Percentiles rank a stretch among this genome's conserved stretches.
Conservation (phyloP, 2,113 vertebrate genomes). For the Sebastes fasciatus region DNA sequence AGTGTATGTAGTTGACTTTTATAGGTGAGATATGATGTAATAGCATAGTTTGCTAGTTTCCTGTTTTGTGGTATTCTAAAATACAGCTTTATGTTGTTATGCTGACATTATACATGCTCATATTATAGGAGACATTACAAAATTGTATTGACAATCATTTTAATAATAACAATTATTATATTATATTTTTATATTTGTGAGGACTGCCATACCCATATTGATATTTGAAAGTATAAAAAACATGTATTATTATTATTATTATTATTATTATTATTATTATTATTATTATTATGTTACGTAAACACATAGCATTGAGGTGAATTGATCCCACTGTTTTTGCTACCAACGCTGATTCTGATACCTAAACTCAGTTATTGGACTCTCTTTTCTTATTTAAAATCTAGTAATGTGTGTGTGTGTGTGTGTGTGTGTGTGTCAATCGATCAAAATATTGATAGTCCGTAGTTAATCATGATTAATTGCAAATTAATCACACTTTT, state of each 20-base stretch:
- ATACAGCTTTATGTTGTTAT: background rate
- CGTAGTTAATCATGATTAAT: too few species aligned
- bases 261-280: too few species aligned
- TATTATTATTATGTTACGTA: too few species aligned
- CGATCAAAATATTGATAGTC: too few species aligned
- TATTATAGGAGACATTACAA: background rate
- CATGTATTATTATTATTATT: too few species aligned
- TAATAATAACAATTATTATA: background rate
- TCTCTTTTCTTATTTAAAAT: too few species aligned
- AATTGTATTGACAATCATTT: background rate
- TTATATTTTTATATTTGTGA: background rate
- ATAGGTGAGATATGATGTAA: background rate
- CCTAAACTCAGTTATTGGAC: background rate
- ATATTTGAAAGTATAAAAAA: background rate
- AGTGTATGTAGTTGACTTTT: background rate
- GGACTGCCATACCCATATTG: background rate
- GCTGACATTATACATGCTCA: background rate
- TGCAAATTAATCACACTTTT: too few species aligned
- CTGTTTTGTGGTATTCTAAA: background rate
- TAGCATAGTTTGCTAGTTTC: too few species aligned
- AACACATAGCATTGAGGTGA: background rate
- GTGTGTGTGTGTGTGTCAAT: too few species aligned
- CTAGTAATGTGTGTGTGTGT: too few species aligned
- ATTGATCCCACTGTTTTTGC: background rate
- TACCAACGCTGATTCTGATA: background rate